Percentiles rank a stretch among this genome's conserved stretches.
Conservation (phyloP, 2,888 invertebrate species). For the Himalopsyche kuldschensis region DNA sequence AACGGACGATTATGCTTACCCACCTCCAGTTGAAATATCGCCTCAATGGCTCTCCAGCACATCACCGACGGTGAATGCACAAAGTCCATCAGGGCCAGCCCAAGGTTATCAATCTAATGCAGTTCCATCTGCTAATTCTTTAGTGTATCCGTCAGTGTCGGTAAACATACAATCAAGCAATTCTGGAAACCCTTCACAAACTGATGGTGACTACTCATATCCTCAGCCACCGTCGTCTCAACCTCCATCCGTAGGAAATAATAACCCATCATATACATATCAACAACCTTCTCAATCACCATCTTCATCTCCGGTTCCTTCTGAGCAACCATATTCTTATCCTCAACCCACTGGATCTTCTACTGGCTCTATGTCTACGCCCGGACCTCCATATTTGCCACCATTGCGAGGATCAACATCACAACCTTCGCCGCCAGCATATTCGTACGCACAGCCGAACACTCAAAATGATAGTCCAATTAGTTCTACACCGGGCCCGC, state of each 20-base stretch:
- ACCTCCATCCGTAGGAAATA: neutral
- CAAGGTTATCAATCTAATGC: slow-evolving; percentile 4
- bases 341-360: slow-evolving; percentile 1
- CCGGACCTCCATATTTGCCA: neutral
- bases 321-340: slow-evolving; percentile 4
- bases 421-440: neutral
- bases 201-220: slow-evolving; percentile 1
- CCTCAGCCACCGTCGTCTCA: slow-evolving; percentile 7
- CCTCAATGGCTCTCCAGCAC: neutral
- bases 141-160: neutral
- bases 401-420: neutral
- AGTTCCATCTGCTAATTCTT: neutral
- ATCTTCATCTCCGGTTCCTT: neutral
- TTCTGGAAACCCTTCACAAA: neutral
- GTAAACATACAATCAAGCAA: neutral
- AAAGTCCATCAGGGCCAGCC: neutral
- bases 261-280: neutral
- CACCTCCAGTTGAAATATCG: neutral
- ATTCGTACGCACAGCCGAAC: neutral
- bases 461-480: neutral
- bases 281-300: neutral
- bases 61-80: neutral
- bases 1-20: slow-evolving; percentile 13
- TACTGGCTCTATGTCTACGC: neutral
- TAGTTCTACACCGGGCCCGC: slow-evolving; percentile 18